A percentile compares a stretch with the other conserved stretches of the same genome.
These are phyloP conservation scores for Metaphire vulgaris DNA, from an alignment of 1,140 invertebrate genomes.

Conservation along the genomic window DNA sequence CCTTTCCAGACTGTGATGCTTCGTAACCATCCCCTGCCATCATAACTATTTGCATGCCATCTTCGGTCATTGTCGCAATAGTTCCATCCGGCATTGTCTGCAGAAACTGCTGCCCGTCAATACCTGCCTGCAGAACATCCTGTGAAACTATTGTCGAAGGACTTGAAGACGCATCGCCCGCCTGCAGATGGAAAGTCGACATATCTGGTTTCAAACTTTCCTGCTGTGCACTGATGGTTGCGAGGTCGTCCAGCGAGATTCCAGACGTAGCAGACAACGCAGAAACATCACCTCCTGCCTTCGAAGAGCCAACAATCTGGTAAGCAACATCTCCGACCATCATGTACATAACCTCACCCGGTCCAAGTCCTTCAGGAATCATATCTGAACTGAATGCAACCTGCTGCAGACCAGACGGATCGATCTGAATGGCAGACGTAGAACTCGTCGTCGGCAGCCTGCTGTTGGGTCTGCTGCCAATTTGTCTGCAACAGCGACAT, in stretches of 20 bases:
- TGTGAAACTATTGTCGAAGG: neutral
- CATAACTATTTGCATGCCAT: slow-evolving; percentile 21
- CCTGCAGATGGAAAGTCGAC: neutral
- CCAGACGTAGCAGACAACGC: neutral
- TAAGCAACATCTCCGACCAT: slow-evolving; percentile 18
- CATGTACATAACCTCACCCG: slow-evolving; percentile 19
- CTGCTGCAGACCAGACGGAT: neutral
- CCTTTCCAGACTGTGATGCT: neutral
- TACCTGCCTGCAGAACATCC: neutral
- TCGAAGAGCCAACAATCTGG: slow-evolving; percentile 14
- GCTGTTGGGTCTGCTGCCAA: neutral
- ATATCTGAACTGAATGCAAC: neutral
- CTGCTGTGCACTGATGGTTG: slow-evolving; percentile 19
- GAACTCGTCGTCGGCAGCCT: neutral
- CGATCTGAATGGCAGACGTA: neutral
- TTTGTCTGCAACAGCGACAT: neutral
- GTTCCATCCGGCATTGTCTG: neutral
- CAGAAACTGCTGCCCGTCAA: neutral
- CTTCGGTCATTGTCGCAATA: neutral
- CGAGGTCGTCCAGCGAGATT: slow-evolving; percentile 17
- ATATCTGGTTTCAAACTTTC: slow-evolving; percentile 14
- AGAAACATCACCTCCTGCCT: slow-evolving; percentile 11
- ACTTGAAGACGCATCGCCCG: neutral
- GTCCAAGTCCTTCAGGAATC: slow-evolving; percentile 1
- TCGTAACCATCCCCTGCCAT: slow-evolving; percentile 7